Base-by-base conservation (phyloP, 2,888 invertebrate species). In the Odontomyia ornata region DNA sequence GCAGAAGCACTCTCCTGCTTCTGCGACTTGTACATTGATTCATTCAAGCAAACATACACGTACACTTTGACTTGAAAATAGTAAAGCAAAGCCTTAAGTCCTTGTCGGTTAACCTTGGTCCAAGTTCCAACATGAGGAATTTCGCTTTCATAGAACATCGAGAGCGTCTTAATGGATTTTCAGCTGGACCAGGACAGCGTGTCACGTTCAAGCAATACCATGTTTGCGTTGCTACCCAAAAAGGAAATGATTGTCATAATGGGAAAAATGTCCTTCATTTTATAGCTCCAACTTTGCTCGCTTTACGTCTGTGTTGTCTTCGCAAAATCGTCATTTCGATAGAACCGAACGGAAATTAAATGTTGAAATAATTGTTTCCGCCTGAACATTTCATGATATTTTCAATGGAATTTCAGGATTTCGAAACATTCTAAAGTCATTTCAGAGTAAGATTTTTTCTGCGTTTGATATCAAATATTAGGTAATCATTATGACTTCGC, bases 171-270 rank as follows among this genome's bases (percentile, higher is more conserved):
- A 60, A 60, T 60, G 60, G 60, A n/a, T 60, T 21, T 60, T 60
- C 5, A 60, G 60, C 23, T 60, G 60, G 25, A 60, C 60, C 21
- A 21, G 25, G 60, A 60, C 60, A n/a, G 21, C 25, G 60, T 60
- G 18, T 60, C 21, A 60, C 60, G 25, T 60, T 23, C 60, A 60
- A 60, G 21, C 23, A 23, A 60, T 60, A 21, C 36, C 9, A 23
- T 25, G 21, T 60, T 60, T 60, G 60, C 21, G 23, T 60, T 23
- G 21, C 21, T 60, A 5, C 21, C 21, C 4, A 60, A 60, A 60
- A 18, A 60, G 60, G 60, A 60, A 60, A 60, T 60, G 60, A 23
- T 60, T 60, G 60, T 60, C 60, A 60, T 60, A 60, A 60, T 60
- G 60, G 25, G 21, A n/a, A 60, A 60, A 60, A 60, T 23, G 60